Evolutionary conservation across 2,797 vertebrate species (phyloP), one percentile per base, ranked within the genome.

Genomic region (Lepus townsendii): DNA sequence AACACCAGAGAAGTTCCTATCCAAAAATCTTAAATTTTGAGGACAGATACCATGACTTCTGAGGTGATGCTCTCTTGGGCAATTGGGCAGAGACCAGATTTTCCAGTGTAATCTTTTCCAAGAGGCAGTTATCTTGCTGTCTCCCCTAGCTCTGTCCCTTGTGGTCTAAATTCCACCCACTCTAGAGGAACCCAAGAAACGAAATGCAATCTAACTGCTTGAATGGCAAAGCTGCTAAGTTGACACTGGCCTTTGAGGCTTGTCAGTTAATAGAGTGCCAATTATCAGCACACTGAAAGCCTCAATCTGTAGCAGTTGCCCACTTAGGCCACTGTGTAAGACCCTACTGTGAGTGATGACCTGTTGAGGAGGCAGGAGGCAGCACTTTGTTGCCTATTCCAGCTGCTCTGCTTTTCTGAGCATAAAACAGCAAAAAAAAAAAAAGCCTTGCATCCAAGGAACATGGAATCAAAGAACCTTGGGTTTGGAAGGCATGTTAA

Each of bases 381-480:
- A 52, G n/a, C 3, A 30, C 75, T 93, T 86, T 86, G 50, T 83
- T 93, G 78, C 88, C 91, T 77, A 20, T 76, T 60, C 84, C 35
- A 83, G 42, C 47, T 75, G 65, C 87, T 94, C 86, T 73, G 78
- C 73, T 66, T 79, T 95, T 26, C 26, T 14, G 57, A 93, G 75
- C 35, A 60, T 30, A 72, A 91, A 91, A 79, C 75, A 77, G 82
- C 84, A 92, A 92, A 94, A 82, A 79, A 80, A 94, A 93, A 80
- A 94, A 38, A 93, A 32, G 42, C 42, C 88, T 95, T 89, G 24
- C 47, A 84, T 66, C 71, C 72, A 78, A 93, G 62, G 35, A 95
- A 83, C 42, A 75, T 16, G 42, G 30, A 69, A 90, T 94, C 82
- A 88, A 93, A 96, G 90, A 84, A 93, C 78, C 85, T 76, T 72